A percentile compares a stretch with the other conserved stretches of the same genome.
These are phyloP conservation scores for Chaetodon auriga DNA, from an alignment of 2,113 vertebrate species.

Conservation along the genomic window DNA sequence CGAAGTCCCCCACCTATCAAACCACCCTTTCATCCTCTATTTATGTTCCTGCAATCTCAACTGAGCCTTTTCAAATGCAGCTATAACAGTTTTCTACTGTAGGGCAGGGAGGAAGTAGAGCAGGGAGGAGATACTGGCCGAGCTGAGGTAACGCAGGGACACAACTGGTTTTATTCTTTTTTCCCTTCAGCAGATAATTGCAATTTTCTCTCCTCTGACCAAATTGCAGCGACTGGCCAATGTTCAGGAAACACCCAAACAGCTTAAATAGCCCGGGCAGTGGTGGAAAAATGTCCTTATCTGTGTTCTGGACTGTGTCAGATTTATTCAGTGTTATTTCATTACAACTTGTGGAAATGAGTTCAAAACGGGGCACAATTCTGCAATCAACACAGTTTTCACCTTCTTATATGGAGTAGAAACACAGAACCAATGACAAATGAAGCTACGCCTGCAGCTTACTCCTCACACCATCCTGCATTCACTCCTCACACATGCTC, in stretches of 20 bases:
- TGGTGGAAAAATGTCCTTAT: slow-evolving; percentile 64
- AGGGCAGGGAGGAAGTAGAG: slow-evolving; percentile 34
- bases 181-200: slow-evolving; percentile 55
- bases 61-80: slow-evolving; percentile 67
- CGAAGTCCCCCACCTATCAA: slow-evolving; percentile 51
- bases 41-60: slow-evolving; percentile 70
- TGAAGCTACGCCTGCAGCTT: too few species aligned
- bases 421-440: slow-evolving; percentile 12
- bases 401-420: slow-evolving; percentile 2
- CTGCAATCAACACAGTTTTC: slow-evolving; percentile 23
- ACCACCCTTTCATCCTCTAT: slow-evolving; percentile 69
- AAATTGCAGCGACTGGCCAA: slow-evolving; percentile 54
- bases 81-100: slow-evolving; percentile 46
- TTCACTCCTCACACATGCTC: too few species aligned
- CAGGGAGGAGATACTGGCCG: slow-evolving; percentile 51
- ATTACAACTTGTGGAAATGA: slow-evolving; percentile 34
- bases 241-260: slow-evolving; percentile 64
- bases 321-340: slow-evolving; percentile 59
- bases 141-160: slow-evolving; percentile 57
- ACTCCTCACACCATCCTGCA: too few species aligned
- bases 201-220: slow-evolving; percentile 43
- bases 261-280: slow-evolving; percentile 53
- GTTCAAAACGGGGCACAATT: slow-evolving; percentile 25
- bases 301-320: slow-evolving; percentile 46
- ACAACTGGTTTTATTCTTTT: slow-evolving; percentile 47